Percentiles rank a stretch among this genome's conserved stretches.
Conservation (phyloP, 2,888 invertebrate genomes). For the Xestia sexstrigata region DNA sequence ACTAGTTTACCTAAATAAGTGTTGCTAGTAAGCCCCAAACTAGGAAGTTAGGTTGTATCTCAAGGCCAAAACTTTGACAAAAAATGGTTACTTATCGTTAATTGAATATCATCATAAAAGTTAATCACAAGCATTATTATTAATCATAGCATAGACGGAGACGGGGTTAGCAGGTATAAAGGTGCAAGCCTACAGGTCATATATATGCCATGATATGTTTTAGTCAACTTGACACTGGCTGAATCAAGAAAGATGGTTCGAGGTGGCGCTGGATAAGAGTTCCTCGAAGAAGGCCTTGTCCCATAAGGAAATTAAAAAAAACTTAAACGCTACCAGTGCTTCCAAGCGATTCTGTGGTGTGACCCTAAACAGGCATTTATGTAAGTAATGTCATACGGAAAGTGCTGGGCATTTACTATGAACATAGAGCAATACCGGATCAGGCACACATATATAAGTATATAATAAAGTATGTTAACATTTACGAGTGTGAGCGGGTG, state of each 20-base stretch:
- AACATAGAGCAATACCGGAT: not conserved
- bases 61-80: not conserved
- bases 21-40: too few relatives aligned
- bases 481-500: conserved; percentile 86
- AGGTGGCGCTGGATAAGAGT: not conserved
- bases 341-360: not conserved
- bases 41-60: not conserved
- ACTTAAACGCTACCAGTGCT: not conserved
- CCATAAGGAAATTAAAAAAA: not conserved
- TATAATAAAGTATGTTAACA: conserved; percentile 31
- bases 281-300: too few relatives aligned
- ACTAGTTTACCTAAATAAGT: not conserved
- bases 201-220: not conserved
- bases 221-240: not conserved
- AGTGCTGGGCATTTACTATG: not conserved
- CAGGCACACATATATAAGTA: conserved; percentile 5
- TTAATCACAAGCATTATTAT: not conserved
- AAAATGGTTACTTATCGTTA: not conserved
- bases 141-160: not conserved
- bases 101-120: not conserved
- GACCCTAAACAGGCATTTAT: not conserved
- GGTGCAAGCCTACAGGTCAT: not conserved
- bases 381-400: not conserved
- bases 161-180: not conserved
- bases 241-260: not conserved